Base-by-base conservation (phyloP, 2,797 vertebrate species). In the Urophycis tenuis region DNA sequence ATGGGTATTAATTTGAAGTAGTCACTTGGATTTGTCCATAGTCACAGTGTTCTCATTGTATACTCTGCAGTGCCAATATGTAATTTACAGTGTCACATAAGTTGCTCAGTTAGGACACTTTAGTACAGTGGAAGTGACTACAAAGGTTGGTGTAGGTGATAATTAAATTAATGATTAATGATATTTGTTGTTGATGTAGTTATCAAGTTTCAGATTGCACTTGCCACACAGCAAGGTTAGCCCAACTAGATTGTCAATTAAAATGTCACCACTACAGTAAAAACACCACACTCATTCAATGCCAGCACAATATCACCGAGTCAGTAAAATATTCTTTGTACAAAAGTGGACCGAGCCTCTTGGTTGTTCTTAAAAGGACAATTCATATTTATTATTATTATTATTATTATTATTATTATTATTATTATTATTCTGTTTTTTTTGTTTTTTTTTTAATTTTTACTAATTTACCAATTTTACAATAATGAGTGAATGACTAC, bases 11-110 rank as follows among this genome's bases (percentile, higher is more conserved):
- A 32, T 25, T 69, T 41, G 10, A 41, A 33, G 11, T 64, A 72
- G 29, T 78, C 33, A 12, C n/a, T 72, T 72, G 77, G 77, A 78
- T 78, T 78, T 83, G 81, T 83, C 79, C 80, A 69, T 29, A 5
- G 67, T 6, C 22, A 12, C 76, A 78, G 73, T 77, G 64, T 75
- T 77, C 60, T 86, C 60, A 49, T 35, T 71, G 70, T 82, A 73
- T 29, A 29, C 12, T 41, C n/a, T 30, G 34, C 31, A 25, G 72
- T 36, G 33, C 11, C 31, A 19, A n/a, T 31, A 60, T 39, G 22
- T 29, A 12, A 73, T 73, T 73, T 34, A 60, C 8, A 25, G 53
- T 60, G 53, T 60, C 45, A 49, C 17, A 22, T 19, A 19, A 7
- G 25, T 45, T 45, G 41, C 60, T 29, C 53, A 29, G n/a, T 64